These are phyloP conservation scores for Myotis daubentonii DNA, from an alignment of 2,797 vertebrate genomes.

Conservation along the genomic window DNA sequence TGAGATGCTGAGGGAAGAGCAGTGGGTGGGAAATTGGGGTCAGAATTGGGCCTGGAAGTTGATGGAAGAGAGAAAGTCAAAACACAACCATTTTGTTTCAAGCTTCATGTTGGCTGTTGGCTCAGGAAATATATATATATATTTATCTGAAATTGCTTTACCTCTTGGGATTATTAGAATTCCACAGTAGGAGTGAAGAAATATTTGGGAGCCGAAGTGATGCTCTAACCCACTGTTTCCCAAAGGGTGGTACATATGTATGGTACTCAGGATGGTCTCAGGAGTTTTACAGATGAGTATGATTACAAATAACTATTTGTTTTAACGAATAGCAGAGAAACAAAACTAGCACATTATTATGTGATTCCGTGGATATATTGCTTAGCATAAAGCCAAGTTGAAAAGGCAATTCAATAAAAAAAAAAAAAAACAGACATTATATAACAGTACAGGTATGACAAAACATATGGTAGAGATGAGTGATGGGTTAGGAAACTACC, in stretches of 20 bases:
- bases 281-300: not conserved
- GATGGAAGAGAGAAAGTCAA: not conserved
- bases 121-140: not conserved
- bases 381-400: not conserved
- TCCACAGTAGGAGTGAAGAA: not conserved
- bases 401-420: conserved; percentile 24
- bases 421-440: not conserved
- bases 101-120: not conserved
- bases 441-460: not conserved
- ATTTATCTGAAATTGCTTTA: conserved; percentile 16
- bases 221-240: not conserved
- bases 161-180: not conserved
- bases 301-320: conserved; percentile 27
- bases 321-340: conserved; percentile 24
- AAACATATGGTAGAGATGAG: not conserved
- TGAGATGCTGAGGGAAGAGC: not conserved
- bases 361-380: conserved; percentile 5
- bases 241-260: not conserved
- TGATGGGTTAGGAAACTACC: not conserved
- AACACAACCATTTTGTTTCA: conserved; percentile 36
- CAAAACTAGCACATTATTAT: not conserved
- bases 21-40: not conserved
- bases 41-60: not conserved
- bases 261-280: not conserved
- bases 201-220: not conserved